Percentiles rank a stretch among this genome's conserved stretches.
Conservation (phyloP, 2,113 vertebrate species). For the Hiodon tergisus region DNA sequence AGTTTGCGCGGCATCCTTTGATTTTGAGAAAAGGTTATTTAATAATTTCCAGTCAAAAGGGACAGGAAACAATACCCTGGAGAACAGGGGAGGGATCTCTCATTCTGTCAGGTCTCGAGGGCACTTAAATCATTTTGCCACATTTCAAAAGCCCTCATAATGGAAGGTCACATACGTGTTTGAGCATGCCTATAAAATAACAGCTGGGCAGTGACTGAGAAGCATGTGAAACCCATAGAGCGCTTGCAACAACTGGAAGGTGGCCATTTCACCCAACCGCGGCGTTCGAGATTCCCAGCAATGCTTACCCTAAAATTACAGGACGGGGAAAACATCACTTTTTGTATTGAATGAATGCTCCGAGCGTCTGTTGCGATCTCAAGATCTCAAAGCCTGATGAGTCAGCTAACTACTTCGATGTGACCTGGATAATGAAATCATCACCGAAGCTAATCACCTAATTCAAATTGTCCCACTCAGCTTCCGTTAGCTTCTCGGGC, state of each 20-base stretch:
- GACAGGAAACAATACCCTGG: not conserved
- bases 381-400: too few species aligned
- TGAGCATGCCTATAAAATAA: constrained; percentile 30
- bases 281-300: too few species aligned
- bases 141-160: constrained; percentile 5
- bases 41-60: not conserved
- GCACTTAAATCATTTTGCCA: constrained; percentile 33
- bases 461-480: too few species aligned
- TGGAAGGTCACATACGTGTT: constrained; percentile 27
- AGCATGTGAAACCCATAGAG: constrained; percentile 16
- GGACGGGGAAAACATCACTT: not conserved
- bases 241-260: constrained; percentile 6
- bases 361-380: too few species aligned
- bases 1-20: not conserved
- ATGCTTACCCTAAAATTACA: too few species aligned
- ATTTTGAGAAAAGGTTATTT: not conserved
- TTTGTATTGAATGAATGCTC: too few species aligned
- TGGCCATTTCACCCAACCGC: too few species aligned
- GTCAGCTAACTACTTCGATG: too few species aligned
- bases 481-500: too few species aligned
- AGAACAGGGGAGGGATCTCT: constrained; percentile 21
- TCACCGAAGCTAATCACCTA: too few species aligned
- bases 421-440: too few species aligned
- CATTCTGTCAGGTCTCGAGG: constrained; percentile 29
- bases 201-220: constrained; percentile 30